Base-by-base conservation (phyloP, 2,888 invertebrate genomes). In the Aquatica leii region DNA sequence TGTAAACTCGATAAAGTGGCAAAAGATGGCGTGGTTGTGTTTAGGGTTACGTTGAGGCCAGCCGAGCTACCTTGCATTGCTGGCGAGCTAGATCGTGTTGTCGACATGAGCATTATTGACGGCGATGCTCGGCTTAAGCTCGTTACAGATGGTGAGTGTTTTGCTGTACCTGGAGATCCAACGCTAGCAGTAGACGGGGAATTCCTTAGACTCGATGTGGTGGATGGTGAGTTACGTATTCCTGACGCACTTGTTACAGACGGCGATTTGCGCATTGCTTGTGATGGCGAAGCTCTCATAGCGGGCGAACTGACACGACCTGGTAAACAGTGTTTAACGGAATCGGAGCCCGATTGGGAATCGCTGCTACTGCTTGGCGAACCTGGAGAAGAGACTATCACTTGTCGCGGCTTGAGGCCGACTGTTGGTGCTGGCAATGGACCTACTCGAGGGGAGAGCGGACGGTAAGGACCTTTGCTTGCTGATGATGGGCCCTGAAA, bases 311-410 rank as follows among this genome's bases (percentile, higher is more conserved):
- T 77, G 55, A 80, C 81, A 65, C 82, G 80, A 74, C 80, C 78
- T 43, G 74, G 80, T 73, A 82, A 79, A 79, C 81, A 82, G 81
- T 89, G 88, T 79, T 89, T 90, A 80, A 89, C 87, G 69, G 89
- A 89, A 76, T 90, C 92, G 73, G 91, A 91, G 73, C 92, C 92
- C 76, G 90, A 90, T 79, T 90, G 91, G 73, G 90, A 90, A 79
- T 91, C 92, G 77, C 92, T 91, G 84, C 92, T 90, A 86, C 88
- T 92, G 88, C 91, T 92, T 88, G 92, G 91, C 80, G 93, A 92
- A 86, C 91, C 92, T 86, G 92, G 93, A 78, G 92, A 90, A 78
- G 89, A 86, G 74, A 86, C 86, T 85, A 86, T 86, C 85, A 86
- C 86, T 83, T 86, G 82, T 64, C 81, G 80, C 61, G 82, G 80